phyloP scores from a whole-genome alignment of 2,888 invertebrate species.

The Steinernema carpocapsae region DNA sequence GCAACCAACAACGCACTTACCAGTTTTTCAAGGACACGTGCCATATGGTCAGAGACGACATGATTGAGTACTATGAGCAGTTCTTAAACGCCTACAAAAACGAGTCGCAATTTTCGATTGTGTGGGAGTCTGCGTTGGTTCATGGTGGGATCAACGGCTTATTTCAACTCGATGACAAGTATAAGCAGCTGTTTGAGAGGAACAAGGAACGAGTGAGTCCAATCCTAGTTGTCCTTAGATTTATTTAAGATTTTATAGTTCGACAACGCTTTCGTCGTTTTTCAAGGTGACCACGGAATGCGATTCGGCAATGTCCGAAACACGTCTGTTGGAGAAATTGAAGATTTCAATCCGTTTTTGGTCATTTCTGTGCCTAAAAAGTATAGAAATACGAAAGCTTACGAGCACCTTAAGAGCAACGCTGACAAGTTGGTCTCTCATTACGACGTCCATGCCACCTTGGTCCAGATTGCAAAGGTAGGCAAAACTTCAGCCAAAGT shows the following conservation, averaged over 20 bases:
- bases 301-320: conserved; percentile 3
- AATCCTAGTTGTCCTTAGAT: neutral
- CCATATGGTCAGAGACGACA: neutral
- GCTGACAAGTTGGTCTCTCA: conserved; percentile 36
- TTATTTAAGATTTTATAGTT: neutral
- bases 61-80: neutral
- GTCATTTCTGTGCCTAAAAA: conserved; percentile 8
- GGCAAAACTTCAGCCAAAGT: neutral
- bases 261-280: conserved; percentile 36
- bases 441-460: conserved; percentile 37
- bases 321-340: conserved; percentile 14
- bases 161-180: conserved; percentile 33
- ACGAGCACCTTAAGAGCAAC: neutral
- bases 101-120: neutral
- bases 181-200: conserved; percentile 34
- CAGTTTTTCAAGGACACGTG: neutral
- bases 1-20: neutral
- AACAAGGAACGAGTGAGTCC: conserved; percentile 3
- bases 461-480: neutral
- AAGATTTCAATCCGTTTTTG: conserved; percentile 36
- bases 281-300: conserved; percentile 38
- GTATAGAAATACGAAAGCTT: neutral
- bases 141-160: neutral
- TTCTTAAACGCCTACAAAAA: conserved; percentile 22
- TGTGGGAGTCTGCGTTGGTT: neutral